Evolutionary conservation across 1,140 invertebrate species (phyloP), one percentile per base, ranked within the genome.

Genomic region (Drosophila pandora): DNA sequence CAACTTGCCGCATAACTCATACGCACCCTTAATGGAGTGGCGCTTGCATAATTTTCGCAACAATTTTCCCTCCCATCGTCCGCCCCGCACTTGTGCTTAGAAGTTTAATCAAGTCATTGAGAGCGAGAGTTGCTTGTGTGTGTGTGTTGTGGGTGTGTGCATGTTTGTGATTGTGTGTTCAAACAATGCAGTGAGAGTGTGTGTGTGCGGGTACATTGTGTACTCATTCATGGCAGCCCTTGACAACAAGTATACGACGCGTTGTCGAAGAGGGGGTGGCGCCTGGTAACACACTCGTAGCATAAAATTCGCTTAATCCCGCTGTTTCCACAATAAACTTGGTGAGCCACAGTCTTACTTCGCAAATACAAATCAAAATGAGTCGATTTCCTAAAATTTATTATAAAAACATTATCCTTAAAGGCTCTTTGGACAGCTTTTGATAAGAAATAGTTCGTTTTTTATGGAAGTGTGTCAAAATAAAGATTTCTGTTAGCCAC

Each of bases 41-140:
- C 72, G 60, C 80, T 72, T 72, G 78, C 77, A 87, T 87, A 87
- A 85, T 85, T 85, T 80, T 57, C 75, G 72, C 57, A 79, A 74
- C 77, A 79, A 75, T 79, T 57, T 47, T n/a, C 37, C 54, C 30
- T 32, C 32, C 34, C 41, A 43, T 9, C 10, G n/a, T 22, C 30
- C 50, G 13, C 13, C 32, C 28, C 41, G 17, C 13, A 17, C 13
- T 43, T 34, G 41, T 48, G 53, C 58, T 70, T 58, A 55, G 59
- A 71, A 69, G 68, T 73, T 84, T 85, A 85, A 85, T 85, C 81
- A 85, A 80, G 77, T 85, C 81, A 70, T 78, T 78, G 74, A 78
- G 58, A 57, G 62, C 47, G 60, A 77, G 56, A 77, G 69, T 79
- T 57, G 52, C 65, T 39, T 49, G 43, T 21, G 39, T 52, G 13